phyloP scores from a whole-genome alignment of 2,888 invertebrate species.

The Volucella inflata region DNA sequence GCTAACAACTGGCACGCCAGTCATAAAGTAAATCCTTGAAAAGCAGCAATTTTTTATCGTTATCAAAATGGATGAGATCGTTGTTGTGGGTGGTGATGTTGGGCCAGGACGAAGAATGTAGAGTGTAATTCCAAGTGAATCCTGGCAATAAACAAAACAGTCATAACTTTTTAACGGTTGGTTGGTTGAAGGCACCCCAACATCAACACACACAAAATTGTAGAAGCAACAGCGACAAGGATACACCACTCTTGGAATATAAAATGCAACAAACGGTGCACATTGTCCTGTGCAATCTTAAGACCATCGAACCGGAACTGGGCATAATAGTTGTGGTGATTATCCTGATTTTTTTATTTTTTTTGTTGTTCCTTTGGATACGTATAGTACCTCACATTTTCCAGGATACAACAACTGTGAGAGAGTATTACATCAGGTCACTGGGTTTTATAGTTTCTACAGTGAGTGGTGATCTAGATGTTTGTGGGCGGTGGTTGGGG shows the following conservation, averaged over 20 bases:
- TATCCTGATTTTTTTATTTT: conserved; percentile 56
- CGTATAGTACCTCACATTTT: too few species aligned
- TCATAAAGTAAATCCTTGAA: conserved; percentile 75
- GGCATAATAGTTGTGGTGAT: conserved; percentile 67
- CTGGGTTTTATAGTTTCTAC: conserved; percentile 46
- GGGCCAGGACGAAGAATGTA: too few species aligned
- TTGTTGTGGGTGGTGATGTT: background rate
- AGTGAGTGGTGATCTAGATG: too few species aligned
- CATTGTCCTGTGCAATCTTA: conserved; percentile 66
- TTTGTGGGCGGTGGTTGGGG: too few species aligned
- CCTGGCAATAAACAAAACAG: conserved; percentile 72
- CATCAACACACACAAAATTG: conserved; percentile 4
- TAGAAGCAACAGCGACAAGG: conserved; percentile 10
- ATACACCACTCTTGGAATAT: conserved; percentile 46
- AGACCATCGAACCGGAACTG: conserved; percentile 70
- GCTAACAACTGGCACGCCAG: conserved; percentile 63
- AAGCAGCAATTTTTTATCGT: conserved; percentile 72
- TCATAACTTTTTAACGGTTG: conserved; percentile 75
- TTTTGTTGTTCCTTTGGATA: conserved; percentile 3
- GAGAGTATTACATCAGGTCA: conserved; percentile 62
- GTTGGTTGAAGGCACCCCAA: conserved; percentile 36
- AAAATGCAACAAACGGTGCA: conserved; percentile 72
- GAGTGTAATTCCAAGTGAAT: conserved; percentile 49
- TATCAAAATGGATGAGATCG: conserved; percentile 57
- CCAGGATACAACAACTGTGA: conserved; percentile 3